These are phyloP conservation scores for Aplochiton taeniatus DNA, from an alignment of 2,797 vertebrate genomes.

Conservation along the genomic window DNA sequence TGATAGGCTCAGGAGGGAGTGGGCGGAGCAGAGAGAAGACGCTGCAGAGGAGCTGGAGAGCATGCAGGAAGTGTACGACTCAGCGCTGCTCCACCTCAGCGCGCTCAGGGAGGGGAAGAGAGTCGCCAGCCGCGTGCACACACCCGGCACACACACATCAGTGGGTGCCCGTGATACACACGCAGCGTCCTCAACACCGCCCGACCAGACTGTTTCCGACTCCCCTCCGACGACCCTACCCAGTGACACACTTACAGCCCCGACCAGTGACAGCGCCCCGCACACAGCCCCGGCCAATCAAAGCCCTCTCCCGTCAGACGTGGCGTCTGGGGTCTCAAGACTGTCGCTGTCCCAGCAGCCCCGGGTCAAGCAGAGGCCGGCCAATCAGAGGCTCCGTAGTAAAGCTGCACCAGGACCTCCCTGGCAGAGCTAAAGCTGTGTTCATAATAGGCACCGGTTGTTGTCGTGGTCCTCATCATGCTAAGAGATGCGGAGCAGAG, in stretches of 20 bases:
- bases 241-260: conserved; percentile 26
- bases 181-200: neutral
- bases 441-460: neutral
- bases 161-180: too few species aligned
- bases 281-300: conserved; percentile 21
- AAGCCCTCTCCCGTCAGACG: conserved; percentile 22
- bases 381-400: conserved; percentile 54
- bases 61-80: neutral
- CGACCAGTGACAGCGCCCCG: conserved; percentile 29
- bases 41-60: neutral
- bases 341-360: conserved; percentile 44
- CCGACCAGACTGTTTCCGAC: conserved; percentile 11
- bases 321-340: conserved; percentile 51
- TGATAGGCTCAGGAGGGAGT: conserved; percentile 5
- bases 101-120: conserved; percentile 14
- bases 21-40: neutral
- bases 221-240: conserved; percentile 29
- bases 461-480: too few species aligned
- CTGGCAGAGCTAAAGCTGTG: conserved; percentile 29
- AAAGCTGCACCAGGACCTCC: conserved; percentile 54
- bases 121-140: neutral
- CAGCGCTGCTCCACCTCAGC: conserved; percentile 14
- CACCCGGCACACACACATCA: conserved; percentile 2
- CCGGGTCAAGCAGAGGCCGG: conserved; percentile 63
- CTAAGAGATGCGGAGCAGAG: too few species aligned